These are phyloP conservation scores for Pantherophis guttatus DNA, from an alignment of 2,113 vertebrate species.

Conservation along the genomic window DNA sequence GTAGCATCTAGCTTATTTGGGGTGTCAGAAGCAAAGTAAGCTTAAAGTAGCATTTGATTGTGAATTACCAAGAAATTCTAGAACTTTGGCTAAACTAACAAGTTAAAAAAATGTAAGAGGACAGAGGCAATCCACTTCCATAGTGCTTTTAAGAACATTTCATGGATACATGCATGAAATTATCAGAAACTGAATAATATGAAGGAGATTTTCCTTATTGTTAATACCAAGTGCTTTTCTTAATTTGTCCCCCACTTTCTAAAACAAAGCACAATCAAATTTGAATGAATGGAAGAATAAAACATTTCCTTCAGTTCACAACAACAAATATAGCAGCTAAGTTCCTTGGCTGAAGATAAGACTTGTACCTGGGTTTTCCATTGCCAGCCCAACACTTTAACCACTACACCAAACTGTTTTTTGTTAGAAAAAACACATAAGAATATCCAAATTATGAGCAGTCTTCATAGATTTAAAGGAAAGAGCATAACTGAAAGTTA, in stretches of 20 bases:
- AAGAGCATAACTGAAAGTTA: background rate
- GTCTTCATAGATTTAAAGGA: background rate
- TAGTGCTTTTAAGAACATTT: background rate
- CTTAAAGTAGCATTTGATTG: background rate
- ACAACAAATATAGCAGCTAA: background rate
- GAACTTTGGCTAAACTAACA: background rate
- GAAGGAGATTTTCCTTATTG: background rate
- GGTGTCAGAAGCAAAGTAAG: background rate
- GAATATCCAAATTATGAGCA: background rate
- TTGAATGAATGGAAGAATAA: background rate
- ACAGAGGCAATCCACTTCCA: background rate
- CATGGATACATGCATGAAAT: background rate
- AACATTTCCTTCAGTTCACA: background rate
- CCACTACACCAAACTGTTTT: background rate
- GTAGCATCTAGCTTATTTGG: background rate
- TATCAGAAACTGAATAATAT: background rate
- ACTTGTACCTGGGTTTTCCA: background rate
- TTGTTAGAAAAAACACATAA: background rate
- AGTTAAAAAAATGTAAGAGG: background rate
- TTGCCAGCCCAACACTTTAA: background rate
- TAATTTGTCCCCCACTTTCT: background rate
- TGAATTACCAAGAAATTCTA: background rate
- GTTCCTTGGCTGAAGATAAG: background rate
- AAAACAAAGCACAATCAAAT: background rate
- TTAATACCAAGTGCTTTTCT: background rate